These are phyloP conservation scores for Escarpia spicata DNA, from an alignment of 2,888 invertebrate species.

Conservation along the genomic window DNA sequence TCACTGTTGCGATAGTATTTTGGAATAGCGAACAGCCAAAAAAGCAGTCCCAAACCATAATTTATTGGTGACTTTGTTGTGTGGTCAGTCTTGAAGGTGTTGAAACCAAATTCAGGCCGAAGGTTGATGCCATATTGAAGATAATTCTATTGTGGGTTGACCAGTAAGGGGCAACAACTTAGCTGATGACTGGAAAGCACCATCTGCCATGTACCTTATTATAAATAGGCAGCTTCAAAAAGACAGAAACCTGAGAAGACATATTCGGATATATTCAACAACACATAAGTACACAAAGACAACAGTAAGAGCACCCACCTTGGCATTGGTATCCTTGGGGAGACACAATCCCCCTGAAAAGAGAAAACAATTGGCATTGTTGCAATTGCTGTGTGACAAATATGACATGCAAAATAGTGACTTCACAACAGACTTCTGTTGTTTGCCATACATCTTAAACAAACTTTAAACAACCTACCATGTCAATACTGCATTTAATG, in stretches of 20 bases:
- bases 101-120: neutral
- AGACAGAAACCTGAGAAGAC: neutral
- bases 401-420: constrained; percentile 18
- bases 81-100: too few relatives aligned
- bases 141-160: too few relatives aligned
- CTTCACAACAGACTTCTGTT: neutral
- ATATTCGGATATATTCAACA: neutral
- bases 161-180: too few relatives aligned
- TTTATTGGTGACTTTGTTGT: too few relatives aligned
- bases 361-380: neutral
- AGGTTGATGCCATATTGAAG: neutral
- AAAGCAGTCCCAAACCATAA: too few relatives aligned
- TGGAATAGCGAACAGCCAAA: too few relatives aligned
- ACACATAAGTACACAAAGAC: neutral
- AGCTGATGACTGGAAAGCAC: neutral
- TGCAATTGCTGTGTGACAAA: neutral
- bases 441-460: neutral
- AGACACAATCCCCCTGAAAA: constrained; percentile 63
- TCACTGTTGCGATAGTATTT: too few relatives aligned
- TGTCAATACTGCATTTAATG: too few relatives aligned
- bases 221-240: neutral
- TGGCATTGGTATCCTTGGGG: constrained; percentile 69
- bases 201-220: neutral
- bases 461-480: too few relatives aligned
- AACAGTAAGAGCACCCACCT: constrained; percentile 54